phyloP scores from a whole-genome alignment of 2,797 vertebrate species.

The Myotis planiceps region DNA sequence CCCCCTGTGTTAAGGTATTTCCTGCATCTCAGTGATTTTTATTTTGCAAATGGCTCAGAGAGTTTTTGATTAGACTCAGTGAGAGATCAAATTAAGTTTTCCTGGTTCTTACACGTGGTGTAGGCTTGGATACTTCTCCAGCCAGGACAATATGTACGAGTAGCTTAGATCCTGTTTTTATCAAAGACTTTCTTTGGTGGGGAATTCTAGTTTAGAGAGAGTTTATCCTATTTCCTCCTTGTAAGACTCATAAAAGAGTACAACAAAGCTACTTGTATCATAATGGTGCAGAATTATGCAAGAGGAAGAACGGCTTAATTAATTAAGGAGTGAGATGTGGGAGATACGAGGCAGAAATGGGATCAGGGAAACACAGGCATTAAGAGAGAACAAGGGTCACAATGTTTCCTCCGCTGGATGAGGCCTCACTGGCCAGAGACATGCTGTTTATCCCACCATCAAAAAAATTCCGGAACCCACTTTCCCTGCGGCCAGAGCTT shows the following conservation, averaged over 20 bases:
- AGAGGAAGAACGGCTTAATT: constrained; percentile 50
- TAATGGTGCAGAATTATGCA: constrained; percentile 8
- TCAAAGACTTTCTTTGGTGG: neutral
- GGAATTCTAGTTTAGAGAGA: neutral
- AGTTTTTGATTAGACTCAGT: neutral
- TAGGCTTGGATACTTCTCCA: neutral
- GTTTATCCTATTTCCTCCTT: constrained; percentile 42
- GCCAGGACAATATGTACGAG: neutral
- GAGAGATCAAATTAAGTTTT: neutral
- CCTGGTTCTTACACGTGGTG: neutral
- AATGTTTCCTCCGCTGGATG: neutral
- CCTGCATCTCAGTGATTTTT: neutral
- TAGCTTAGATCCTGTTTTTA: neutral
- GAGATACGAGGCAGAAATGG: constrained; percentile 4
- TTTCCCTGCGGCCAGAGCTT: neutral
- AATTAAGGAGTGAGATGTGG: constrained; percentile 61
- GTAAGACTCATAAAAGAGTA: constrained; percentile 36
- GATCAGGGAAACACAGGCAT: neutral
- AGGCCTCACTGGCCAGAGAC: neutral
- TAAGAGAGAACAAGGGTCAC: constrained; percentile 20
- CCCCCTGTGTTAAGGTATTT: neutral
- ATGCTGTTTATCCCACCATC: neutral
- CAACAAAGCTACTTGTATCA: constrained; percentile 49
- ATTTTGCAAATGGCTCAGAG: neutral
- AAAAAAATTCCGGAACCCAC: neutral